A percentile compares a stretch with the other conserved stretches of the same genome.
Conservation (phyloP, 2,113 vertebrate species). For the Monopterus albus region DNA sequence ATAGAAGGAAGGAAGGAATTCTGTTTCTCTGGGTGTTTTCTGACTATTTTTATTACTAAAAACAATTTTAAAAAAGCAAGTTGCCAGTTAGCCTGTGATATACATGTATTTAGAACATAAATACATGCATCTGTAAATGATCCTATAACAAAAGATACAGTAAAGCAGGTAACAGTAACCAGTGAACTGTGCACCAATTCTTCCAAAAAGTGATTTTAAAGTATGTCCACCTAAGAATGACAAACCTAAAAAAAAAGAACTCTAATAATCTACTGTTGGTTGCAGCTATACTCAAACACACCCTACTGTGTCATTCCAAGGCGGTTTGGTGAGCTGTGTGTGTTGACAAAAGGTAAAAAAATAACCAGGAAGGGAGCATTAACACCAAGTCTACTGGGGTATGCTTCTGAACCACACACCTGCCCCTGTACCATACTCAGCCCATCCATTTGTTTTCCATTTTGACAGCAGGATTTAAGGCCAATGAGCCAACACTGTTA, state of each 20-base stretch:
- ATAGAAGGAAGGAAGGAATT: not conserved
- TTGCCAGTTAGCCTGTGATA: too few relatives aligned
- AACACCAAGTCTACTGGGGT: slow-evolving; percentile 12
- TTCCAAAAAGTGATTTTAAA: not conserved
- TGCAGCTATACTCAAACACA: too few relatives aligned
- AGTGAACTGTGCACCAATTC: not conserved
- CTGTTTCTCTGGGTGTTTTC: not conserved
- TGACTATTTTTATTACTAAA: not conserved
- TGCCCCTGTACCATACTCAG: too few relatives aligned
- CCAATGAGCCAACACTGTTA: not conserved
- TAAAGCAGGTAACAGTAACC: not conserved
- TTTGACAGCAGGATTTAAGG: not conserved
- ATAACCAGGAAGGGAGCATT: not conserved
- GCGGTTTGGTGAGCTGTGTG: too few relatives aligned
- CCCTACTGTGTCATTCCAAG: too few relatives aligned
- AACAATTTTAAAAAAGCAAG: not conserved
- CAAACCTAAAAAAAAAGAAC: too few relatives aligned
- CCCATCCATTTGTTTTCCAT: not conserved
- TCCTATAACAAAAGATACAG: not conserved
- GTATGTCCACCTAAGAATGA: not conserved
- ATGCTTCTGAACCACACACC: too few relatives aligned
- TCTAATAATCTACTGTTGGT: too few relatives aligned
- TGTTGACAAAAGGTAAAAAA: too few relatives aligned
- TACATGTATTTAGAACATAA: too few relatives aligned
- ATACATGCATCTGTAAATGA: too few relatives aligned